A percentile compares a stretch with the other conserved stretches of the same genome.
Conservation (phyloP, 2,888 invertebrate species). For the Strigamia crassipes region DNA sequence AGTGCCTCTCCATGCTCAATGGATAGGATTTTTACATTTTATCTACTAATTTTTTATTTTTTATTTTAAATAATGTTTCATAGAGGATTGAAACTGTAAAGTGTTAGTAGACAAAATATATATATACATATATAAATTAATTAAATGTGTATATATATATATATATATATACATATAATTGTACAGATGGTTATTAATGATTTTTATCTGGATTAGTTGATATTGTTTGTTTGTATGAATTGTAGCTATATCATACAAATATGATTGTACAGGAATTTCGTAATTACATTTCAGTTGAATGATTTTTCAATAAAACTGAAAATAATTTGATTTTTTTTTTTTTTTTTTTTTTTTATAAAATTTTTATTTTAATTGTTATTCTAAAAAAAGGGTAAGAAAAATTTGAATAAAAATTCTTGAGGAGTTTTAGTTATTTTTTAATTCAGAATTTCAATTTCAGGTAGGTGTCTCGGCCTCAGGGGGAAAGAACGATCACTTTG, state of each 20-base stretch:
- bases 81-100: background rate
- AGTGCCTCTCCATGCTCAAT: background rate
- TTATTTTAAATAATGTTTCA: background rate
- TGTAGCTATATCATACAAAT: background rate
- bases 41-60: background rate
- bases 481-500: too few relatives aligned
- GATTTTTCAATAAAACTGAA: too few relatives aligned
- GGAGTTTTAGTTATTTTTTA: too few relatives aligned
- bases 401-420: too few relatives aligned
- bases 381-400: too few relatives aligned
- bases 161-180: background rate
- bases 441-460: too few relatives aligned
- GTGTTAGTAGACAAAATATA: background rate
- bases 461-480: too few relatives aligned
- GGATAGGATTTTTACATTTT: background rate
- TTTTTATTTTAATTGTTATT: too few relatives aligned
- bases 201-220: background rate
- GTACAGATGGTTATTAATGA: background rate
- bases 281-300: background rate
- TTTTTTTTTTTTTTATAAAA: too few relatives aligned
- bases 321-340: too few relatives aligned
- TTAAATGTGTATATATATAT: too few relatives aligned
- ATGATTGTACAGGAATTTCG: background rate
- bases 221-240: background rate
- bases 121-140: background rate